These are phyloP conservation scores for Cenopis cana DNA, from an alignment of 2,888 invertebrate species.

Conservation along the genomic window DNA sequence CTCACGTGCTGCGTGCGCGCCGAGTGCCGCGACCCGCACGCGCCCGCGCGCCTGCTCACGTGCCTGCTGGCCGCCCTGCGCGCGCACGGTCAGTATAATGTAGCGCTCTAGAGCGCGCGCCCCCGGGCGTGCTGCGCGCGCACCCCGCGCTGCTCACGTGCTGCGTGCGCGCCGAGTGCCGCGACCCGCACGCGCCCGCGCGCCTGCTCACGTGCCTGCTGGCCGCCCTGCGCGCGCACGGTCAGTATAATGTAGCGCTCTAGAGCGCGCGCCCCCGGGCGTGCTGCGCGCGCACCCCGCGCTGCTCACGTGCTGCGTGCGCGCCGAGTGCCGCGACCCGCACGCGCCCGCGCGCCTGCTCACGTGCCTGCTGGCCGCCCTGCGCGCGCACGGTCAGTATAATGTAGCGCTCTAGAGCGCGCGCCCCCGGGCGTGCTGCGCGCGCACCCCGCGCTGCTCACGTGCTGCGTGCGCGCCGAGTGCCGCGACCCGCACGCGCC, in stretches of 20 bases:
- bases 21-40: conserved; percentile 74
- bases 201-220: conserved; percentile 27
- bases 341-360: conserved; percentile 26
- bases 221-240: conserved; percentile 9
- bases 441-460: conserved; percentile 91
- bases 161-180: conserved; percentile 92
- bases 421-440: background rate
- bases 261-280: too few relatives aligned
- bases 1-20: conserved; percentile 90
- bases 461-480: conserved; percentile 95
- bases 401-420: too few relatives aligned
- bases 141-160: conserved; percentile 93
- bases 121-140: conserved; percentile 57
- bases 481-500: conserved; percentile 29
- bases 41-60: conserved; percentile 24
- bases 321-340: conserved; percentile 83
- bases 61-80: conserved; percentile 7
- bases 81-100: background rate
- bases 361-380: conserved; percentile 24
- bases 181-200: conserved; percentile 31
- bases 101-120: too few relatives aligned
- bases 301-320: conserved; percentile 94
- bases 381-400: background rate
- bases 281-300: conserved; percentile 86
- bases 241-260: background rate